Evolutionary conservation across 1,140 invertebrate species (phyloP).

Genomic region (Meloidogyne chitwoodi): DNA sequence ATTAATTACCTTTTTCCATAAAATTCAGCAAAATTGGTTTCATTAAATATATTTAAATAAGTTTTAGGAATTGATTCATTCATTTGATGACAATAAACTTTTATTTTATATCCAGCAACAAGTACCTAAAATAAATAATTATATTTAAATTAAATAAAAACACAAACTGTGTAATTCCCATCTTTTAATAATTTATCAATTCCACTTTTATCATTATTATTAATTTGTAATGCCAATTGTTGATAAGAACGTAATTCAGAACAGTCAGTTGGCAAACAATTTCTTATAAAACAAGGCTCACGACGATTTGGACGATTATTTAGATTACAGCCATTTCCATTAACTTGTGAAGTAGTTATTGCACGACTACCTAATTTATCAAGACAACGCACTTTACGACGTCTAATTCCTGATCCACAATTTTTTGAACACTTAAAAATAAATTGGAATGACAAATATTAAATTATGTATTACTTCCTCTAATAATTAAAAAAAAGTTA

Average conservation of each 20-base stretch:
- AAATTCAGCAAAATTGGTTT: constrained; percentile 57
- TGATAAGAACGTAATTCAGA: constrained; percentile 36
- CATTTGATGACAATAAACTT: constrained; percentile 56
- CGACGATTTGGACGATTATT: constrained; percentile 39
- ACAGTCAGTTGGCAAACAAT: constrained; percentile 55
- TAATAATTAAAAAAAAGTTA: too few species aligned
- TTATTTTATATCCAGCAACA: constrained; percentile 51
- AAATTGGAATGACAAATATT: background rate
- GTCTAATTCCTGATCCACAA: constrained; percentile 48
- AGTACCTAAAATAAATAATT: constrained; percentile 25
- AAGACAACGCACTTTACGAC: constrained; percentile 44
- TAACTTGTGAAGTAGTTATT: background rate
- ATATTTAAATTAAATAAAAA: background rate
- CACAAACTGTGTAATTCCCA: constrained; percentile 51
- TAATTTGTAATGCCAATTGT: too few species aligned
- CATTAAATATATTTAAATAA: constrained; percentile 50
- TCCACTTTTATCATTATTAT: constrained; percentile 1
- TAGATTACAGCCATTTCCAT: constrained; percentile 25
- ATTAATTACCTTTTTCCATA: constrained; percentile 60
- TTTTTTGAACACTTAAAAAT: constrained; percentile 50
- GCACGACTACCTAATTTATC: constrained; percentile 29
- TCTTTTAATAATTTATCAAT: constrained; percentile 29
- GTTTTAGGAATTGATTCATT: constrained; percentile 57
- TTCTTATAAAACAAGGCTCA: constrained; percentile 54
- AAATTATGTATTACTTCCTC: too few species aligned